A percentile compares a stretch with the other conserved stretches of the same genome.
phyloP scores from a whole-genome alignment of 2,797 vertebrate species.

The Melanotaenia nigrans region DNA sequence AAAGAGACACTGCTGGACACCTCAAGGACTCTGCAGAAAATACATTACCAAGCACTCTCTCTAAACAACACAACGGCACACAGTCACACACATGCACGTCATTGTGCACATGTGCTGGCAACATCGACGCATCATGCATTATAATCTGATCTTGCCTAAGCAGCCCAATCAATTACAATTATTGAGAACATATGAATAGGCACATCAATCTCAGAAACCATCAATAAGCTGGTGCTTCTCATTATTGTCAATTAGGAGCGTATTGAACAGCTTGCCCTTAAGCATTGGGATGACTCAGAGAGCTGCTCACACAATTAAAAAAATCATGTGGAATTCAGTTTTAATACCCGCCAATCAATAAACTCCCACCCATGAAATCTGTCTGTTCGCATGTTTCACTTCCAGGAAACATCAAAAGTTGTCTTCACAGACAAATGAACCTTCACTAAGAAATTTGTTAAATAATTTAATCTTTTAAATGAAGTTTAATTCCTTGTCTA shows the following conservation, averaged over 20 bases:
- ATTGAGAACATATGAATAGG: conserved; percentile 57
- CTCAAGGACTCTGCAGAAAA: conserved; percentile 62
- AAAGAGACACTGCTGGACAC: conserved; percentile 31
- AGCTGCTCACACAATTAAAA: neutral
- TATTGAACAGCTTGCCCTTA: neutral
- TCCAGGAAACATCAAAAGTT: neutral
- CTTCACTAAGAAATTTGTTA: no score
- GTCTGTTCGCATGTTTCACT: neutral
- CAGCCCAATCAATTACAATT: conserved; percentile 55
- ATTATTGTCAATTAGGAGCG: conserved; percentile 54
- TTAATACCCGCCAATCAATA: neutral
- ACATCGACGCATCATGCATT: neutral
- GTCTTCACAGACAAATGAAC: no score
- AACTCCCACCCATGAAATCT: neutral
- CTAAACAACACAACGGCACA: conserved; percentile 19
- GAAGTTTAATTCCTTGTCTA: no score
- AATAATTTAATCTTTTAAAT: no score
- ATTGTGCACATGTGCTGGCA: neutral
- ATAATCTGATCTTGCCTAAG: conserved; percentile 26
- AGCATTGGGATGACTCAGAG: neutral
- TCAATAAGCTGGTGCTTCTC: conserved; percentile 61
- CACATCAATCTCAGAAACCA: conserved; percentile 37
- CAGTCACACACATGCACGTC: neutral
- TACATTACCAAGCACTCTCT: conserved; percentile 22
- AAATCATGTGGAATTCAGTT: neutral